These are phyloP conservation scores for Heliconius hortense DNA, from an alignment of 2,888 invertebrate genomes.

Conservation along the genomic window DNA sequence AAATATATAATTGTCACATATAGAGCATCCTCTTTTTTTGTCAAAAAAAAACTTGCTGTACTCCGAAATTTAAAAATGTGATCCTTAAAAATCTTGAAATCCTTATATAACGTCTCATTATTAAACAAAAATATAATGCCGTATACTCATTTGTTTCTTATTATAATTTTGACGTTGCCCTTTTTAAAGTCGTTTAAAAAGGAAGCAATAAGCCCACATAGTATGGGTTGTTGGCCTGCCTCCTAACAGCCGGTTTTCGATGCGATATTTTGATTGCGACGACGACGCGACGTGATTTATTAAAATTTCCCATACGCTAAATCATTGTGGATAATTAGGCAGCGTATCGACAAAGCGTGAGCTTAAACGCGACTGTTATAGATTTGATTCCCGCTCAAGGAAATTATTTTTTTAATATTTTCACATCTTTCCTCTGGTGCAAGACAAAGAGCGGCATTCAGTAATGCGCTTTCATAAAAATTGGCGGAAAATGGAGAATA, in stretches of 20 bases:
- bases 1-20: too few relatives aligned
- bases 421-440: too few relatives aligned
- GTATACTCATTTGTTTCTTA: neutral
- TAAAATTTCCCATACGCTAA: conserved; percentile 23
- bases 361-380: too few relatives aligned
- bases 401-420: too few relatives aligned
- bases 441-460: too few relatives aligned
- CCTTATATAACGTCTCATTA: neutral
- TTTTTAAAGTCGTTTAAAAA: conserved; percentile 20
- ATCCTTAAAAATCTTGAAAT: neutral
- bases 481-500: too few relatives aligned
- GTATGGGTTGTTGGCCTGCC: conserved; percentile 29
- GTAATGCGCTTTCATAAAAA: too few relatives aligned
- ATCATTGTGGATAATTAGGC: conserved; percentile 2
- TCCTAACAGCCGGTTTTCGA: conserved; percentile 28
- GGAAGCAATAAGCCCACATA: conserved; percentile 15
- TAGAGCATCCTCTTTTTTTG: too few relatives aligned
- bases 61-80: neutral
- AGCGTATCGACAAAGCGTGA: too few relatives aligned
- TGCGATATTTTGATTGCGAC: conserved; percentile 33
- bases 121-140: neutral
- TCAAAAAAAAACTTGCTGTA: too few relatives aligned
- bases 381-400: too few relatives aligned
- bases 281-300: conserved; percentile 23
- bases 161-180: conserved; percentile 3